Conservation (phyloP, 2,113 vertebrate genomes). For the Thunnus thynnus region DNA sequence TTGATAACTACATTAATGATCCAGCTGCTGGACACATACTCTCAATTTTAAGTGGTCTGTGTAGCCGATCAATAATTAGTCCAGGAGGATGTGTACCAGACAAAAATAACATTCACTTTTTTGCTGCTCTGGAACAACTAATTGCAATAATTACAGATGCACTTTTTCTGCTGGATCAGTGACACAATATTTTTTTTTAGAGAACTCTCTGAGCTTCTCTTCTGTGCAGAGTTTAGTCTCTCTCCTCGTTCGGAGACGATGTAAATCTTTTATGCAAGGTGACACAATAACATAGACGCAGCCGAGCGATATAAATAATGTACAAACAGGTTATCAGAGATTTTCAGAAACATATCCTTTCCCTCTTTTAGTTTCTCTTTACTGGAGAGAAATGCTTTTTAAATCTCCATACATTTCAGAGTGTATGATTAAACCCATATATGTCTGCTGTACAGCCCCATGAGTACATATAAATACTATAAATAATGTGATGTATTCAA, state of each 20-base stretch:
- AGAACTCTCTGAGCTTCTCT: background rate
- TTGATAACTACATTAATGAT: background rate
- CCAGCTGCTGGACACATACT: constrained; percentile 30
- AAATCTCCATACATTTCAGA: background rate
- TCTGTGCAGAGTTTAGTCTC: background rate
- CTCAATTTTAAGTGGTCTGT: background rate
- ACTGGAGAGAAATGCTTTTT: background rate
- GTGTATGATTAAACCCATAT: background rate
- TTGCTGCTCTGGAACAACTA: background rate
- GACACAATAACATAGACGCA: constrained; percentile 5
- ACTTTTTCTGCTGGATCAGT: constrained; percentile 4
- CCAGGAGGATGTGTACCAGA: background rate
- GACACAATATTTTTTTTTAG: background rate
- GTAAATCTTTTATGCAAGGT: constrained; percentile 36
- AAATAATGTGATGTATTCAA: background rate
- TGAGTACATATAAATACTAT: background rate
- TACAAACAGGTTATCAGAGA: constrained; percentile 11
- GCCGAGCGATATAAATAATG: constrained; percentile 31
- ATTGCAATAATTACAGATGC: background rate
- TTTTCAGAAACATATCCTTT: background rate
- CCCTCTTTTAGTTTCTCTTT: background rate
- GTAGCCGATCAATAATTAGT: constrained; percentile 8
- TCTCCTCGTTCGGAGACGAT: background rate
- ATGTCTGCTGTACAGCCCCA: background rate
- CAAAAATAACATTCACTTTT: no score